Evolutionary conservation across 2,888 invertebrate genomes (phyloP), one percentile per base, ranked within the genome.

Genomic region (Hanleya hanleyi): DNA sequence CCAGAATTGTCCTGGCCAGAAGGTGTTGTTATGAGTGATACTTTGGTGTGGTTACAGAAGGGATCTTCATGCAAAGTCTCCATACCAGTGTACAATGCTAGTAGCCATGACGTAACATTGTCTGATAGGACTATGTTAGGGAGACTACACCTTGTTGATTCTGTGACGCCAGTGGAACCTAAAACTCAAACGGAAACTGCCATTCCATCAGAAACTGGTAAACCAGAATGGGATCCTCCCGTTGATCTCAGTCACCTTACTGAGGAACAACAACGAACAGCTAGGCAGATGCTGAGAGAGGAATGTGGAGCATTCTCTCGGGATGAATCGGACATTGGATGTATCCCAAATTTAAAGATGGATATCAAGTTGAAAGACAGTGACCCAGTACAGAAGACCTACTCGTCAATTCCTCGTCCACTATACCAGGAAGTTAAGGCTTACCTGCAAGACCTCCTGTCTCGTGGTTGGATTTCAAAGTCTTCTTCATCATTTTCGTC

Each of bases 341-440:
- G 38, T 35, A 75, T 66, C 0, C 66, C 57, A 1, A 76, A 69
- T 9, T 67, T 82, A 9, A 64, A 78, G 38, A 47, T 81, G 38
- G 69, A 77, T 4, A 77, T 81, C 35, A 61, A 69, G 5, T 57
- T 81, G 15, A 67, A 29, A 9, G 82, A 82, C 47, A 22, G 64
- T 2, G 37, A 26, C 1, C 78, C 78, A 9, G 79, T 81, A 18
- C 65, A 75, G 47, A 65, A 69, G 7, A 41, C 70, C 3, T 82
- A 81, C 47, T 64, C 29, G 12, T 69, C 78, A 5, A 62, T 81
- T 29, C 81, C 76, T 32, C 51, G 36, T 37, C 77, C 79, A 12
- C 57, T 79, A 7, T 76, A 73, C 68, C 22, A 77, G 29, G 81
- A 82, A 50, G 81, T 81, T 1, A 80, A 81, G 38, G 75, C 74